A percentile compares a stretch with the other conserved stretches of the same genome.
These are phyloP conservation scores for Actinopyga echinites DNA, from an alignment of 53 echinoderm and acorn worm species.

Conservation along the genomic window DNA sequence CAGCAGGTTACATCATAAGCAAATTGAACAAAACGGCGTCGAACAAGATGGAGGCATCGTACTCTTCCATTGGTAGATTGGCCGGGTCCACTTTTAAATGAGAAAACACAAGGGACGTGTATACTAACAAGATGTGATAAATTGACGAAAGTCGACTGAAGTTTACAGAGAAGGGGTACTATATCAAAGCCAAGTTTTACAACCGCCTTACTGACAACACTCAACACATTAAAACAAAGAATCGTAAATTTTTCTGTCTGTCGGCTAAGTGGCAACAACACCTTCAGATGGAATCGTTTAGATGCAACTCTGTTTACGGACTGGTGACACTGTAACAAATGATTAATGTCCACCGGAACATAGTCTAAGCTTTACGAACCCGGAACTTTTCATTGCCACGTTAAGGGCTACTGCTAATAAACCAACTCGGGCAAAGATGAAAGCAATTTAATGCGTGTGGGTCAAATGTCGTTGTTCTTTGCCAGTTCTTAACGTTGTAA, in stretches of 20 bases:
- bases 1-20: too few species aligned
- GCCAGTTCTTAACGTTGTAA: too few species aligned
- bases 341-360: conserved; percentile 31
- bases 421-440: conserved; percentile 29
- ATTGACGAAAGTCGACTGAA: conserved; percentile 33
- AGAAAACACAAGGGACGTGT: conserved; percentile 24
- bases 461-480: conserved; percentile 5
- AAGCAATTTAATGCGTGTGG: neutral
- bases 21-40: too few species aligned
- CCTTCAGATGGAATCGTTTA: conserved; percentile 19
- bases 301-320: conserved; percentile 23
- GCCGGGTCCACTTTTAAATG: too few species aligned
- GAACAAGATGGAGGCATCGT: too few species aligned
- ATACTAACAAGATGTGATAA: conserved; percentile 38
- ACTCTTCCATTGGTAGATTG: too few species aligned
- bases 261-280: conserved; percentile 30
- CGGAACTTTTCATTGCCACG: conserved; percentile 21
- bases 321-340: neutral
- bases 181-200: conserved; percentile 31
- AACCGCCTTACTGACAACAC: conserved; percentile 30
- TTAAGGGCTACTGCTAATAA: conserved; percentile 38
- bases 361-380: neutral
- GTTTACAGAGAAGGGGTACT: conserved; percentile 28
- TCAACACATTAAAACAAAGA: conserved; percentile 42
- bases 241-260: conserved; percentile 36